Evolutionary conservation across 2,888 invertebrate genomes (phyloP).

Genomic region (Lysandra bellargus): DNA sequence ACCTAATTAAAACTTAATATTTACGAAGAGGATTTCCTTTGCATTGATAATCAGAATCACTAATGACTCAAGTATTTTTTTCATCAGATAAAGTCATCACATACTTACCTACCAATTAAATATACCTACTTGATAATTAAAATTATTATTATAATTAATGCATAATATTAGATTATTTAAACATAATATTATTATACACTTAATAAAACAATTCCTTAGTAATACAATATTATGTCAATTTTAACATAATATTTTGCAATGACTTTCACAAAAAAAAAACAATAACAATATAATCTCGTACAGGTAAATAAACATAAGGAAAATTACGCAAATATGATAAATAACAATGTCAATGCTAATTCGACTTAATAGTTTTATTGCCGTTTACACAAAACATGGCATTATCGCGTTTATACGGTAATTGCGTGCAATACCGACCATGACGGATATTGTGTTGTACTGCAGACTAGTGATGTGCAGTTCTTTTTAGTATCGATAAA

Average conservation of each 20-base stretch:
- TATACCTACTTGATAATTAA: not conserved
- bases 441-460: constrained; percentile 46
- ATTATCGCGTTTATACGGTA: constrained; percentile 54
- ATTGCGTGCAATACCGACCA: constrained; percentile 65
- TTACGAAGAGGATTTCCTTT: not conserved
- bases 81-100: not conserved
- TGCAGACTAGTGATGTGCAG: not conserved
- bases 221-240: not conserved
- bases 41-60: not conserved
- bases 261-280: not conserved
- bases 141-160: not conserved
- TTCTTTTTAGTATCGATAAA: not conserved
- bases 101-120: not conserved
- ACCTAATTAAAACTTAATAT: not conserved
- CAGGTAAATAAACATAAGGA: not conserved
- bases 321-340: not conserved
- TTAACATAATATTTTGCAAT: not conserved
- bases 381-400: constrained; percentile 33
- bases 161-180: not conserved
- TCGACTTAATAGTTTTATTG: constrained; percentile 6
- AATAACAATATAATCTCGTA: not conserved
- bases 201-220: not conserved
- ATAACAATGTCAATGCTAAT: constrained; percentile 1
- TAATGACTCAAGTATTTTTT: not conserved
- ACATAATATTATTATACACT: too few relatives aligned